These are phyloP conservation scores for Panthera leo DNA, from an alignment of 2,113 vertebrate genomes.

Conservation along the genomic window DNA sequence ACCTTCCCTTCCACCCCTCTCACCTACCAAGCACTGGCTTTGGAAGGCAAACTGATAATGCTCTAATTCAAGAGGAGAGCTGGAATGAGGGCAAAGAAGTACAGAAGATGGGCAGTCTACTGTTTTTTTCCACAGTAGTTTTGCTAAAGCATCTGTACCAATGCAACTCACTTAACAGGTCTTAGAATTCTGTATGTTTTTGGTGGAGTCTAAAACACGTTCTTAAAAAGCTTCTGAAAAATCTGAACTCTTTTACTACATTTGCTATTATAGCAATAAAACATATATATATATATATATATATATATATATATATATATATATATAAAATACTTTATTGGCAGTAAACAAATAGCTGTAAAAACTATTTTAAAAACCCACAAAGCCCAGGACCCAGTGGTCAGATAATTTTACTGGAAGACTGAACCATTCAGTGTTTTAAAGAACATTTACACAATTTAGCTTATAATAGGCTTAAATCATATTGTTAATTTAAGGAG, in stretches of 20 bases:
- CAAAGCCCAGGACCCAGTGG: not conserved
- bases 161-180: not conserved
- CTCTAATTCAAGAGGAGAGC: not conserved
- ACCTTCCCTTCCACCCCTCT: not conserved
- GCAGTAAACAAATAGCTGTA: not conserved
- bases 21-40: not conserved
- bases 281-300: no score
- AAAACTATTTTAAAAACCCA: not conserved
- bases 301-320: no score
- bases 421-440: not conserved
- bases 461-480: not conserved
- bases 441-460: not conserved
- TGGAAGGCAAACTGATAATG: not conserved
- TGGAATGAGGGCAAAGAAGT: not conserved
- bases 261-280: not conserved
- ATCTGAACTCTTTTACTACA: not conserved
- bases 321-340: not conserved
- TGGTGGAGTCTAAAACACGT: not conserved
- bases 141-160: not conserved
- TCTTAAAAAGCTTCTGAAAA: conserved; percentile 12
- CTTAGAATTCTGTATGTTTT: not conserved
- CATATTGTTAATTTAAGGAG: not conserved
- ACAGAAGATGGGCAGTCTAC: accelerated
- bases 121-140: not conserved
- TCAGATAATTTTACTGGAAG: conserved; percentile 25